Evolutionary conservation across 2,888 invertebrate species (phyloP).

Genomic region (Stenurella melanura): DNA sequence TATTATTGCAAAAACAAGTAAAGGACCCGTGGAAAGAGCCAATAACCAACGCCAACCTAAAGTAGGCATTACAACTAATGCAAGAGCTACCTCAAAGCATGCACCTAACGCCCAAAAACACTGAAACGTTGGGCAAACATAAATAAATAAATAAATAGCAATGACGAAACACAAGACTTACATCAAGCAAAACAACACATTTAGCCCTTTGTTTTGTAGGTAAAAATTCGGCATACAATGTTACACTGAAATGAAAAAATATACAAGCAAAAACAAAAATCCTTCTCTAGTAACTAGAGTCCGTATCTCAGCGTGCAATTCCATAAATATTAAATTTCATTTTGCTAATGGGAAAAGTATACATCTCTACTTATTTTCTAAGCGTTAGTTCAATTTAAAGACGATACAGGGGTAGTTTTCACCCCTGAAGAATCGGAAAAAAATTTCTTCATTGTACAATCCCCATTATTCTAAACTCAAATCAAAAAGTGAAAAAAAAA

Average conservation of each 20-base stretch:
- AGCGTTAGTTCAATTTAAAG: too few relatives aligned
- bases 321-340: too few relatives aligned
- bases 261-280: slow-evolving; percentile 41
- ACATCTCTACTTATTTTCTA: too few relatives aligned
- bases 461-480: too few relatives aligned
- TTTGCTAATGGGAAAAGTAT: too few relatives aligned
- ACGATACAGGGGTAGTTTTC: too few relatives aligned
- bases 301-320: too few relatives aligned
- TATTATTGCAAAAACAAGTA: slow-evolving; percentile 87
- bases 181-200: slow-evolving; percentile 95
- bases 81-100: slow-evolving; percentile 93
- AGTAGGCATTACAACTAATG: slow-evolving; percentile 92
- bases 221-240: slow-evolving; percentile 95
- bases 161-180: slow-evolving; percentile 75
- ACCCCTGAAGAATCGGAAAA: too few relatives aligned
- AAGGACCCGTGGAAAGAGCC: slow-evolving; percentile 92
- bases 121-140: slow-evolving; percentile 73
- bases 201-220: slow-evolving; percentile 95
- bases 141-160: slow-evolving; percentile 44
- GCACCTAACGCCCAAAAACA: slow-evolving; percentile 98
- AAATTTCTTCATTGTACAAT: too few relatives aligned
- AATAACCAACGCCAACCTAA: slow-evolving; percentile 94
- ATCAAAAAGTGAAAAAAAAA: too few relatives aligned
- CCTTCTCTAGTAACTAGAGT: not conserved
- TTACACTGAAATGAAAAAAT: slow-evolving; percentile 81